Evolutionary conservation across 2,888 invertebrate species (phyloP).

Genomic region (Hyposoter dolosus): DNA sequence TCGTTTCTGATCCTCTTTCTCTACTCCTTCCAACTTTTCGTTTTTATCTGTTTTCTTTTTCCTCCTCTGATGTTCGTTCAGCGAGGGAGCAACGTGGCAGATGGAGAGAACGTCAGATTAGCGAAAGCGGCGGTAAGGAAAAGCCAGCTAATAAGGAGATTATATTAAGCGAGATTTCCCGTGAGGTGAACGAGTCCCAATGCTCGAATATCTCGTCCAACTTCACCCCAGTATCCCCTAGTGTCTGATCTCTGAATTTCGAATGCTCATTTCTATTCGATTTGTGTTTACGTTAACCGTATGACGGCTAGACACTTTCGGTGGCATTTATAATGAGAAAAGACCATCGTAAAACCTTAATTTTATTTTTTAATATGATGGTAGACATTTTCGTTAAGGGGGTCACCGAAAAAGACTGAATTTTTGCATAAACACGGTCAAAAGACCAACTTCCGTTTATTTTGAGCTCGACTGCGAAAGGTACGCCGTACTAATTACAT

Average conservation of each 20-base stretch:
- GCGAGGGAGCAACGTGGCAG: constrained; percentile 25
- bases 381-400: too few relatives aligned
- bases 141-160: constrained; percentile 75
- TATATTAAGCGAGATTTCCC: constrained; percentile 77
- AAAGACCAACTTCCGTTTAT: too few relatives aligned
- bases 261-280: constrained; percentile 25
- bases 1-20: constrained; percentile 8
- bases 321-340: background rate
- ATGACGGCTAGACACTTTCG: background rate
- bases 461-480: too few relatives aligned
- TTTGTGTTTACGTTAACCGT: background rate
- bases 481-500: background rate
- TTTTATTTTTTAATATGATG: background rate
- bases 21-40: background rate
- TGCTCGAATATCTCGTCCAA: constrained; percentile 37
- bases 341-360: background rate
- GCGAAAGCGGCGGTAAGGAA: constrained; percentile 66
- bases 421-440: too few relatives aligned
- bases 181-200: constrained; percentile 48
- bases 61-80: background rate
- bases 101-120: constrained; percentile 56
- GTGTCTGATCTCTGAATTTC: background rate
- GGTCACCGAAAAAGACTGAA: too few relatives aligned
- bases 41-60: background rate
- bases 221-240: background rate